Conservation (phyloP, 2,888 invertebrate genomes). For the Sisyra terminalis region DNA sequence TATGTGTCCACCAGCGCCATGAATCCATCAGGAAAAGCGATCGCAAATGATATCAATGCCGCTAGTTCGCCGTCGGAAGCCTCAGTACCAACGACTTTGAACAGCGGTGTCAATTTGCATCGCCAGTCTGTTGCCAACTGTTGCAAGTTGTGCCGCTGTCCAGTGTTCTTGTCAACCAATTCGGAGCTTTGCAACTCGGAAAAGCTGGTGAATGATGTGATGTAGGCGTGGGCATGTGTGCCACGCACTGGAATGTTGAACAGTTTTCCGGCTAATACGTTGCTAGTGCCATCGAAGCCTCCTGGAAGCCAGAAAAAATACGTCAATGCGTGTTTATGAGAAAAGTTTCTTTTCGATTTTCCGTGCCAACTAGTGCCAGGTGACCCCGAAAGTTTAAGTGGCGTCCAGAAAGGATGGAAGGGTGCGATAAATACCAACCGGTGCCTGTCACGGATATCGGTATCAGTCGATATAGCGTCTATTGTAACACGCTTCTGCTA, state of each 20-base stretch:
- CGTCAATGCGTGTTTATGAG: too few species aligned
- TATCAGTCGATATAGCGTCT: too few species aligned
- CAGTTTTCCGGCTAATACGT: slow-evolving; percentile 93
- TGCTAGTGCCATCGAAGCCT: slow-evolving; percentile 97
- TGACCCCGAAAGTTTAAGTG: too few species aligned
- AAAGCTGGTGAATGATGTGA: slow-evolving; percentile 72
- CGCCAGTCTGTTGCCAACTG: slow-evolving; percentile 55
- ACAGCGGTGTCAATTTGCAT: slow-evolving; percentile 44
- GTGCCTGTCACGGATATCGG: too few species aligned
- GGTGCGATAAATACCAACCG: too few species aligned
- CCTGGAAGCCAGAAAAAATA: slow-evolving; percentile 34
- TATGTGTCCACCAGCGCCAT: slow-evolving; percentile 97
- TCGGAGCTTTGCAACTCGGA: slow-evolving; percentile 40
- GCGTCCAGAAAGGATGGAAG: too few species aligned
- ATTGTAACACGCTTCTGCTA: too few species aligned
- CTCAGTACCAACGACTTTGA: slow-evolving; percentile 67
- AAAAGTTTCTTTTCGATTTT: too few species aligned
- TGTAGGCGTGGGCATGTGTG: slow-evolving; percentile 96
- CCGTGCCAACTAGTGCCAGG: too few species aligned
- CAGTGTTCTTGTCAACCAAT: slow-evolving; percentile 26
- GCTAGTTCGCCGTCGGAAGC: slow-evolving; percentile 90
- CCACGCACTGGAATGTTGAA: slow-evolving; percentile 94
- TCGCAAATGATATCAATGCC: slow-evolving; percentile 84
- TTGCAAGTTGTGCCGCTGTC: slow-evolving; percentile 41
- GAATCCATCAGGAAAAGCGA: slow-evolving; percentile 91